Base-by-base conservation (phyloP, 2,113 vertebrate species). In the Apeltes quadracus region DNA sequence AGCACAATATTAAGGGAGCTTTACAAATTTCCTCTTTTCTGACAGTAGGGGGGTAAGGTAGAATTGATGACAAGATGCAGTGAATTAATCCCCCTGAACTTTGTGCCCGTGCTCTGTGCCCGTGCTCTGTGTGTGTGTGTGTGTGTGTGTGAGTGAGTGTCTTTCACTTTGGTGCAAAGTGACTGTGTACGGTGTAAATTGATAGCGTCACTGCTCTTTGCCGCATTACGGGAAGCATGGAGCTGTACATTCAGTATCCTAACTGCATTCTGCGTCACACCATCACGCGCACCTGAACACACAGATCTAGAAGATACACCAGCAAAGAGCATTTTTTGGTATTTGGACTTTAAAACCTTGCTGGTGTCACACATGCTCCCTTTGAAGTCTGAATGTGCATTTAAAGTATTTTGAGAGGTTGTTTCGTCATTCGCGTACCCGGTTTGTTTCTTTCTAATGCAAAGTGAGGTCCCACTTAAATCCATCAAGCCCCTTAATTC, bases 121-220 rank as follows among this genome's bases (percentile, higher is more conserved):
- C 63, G 67, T 69, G 39, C 81, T 69, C 65, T 32, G 61, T 69
- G 61, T 81, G 76, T 79, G 77, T 75, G 72, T 32, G 61, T 84
- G 54, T 54, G 61, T 22, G 65, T 48, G 65, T 63, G 55, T 23
- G 75, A 59, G 57, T 81, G 59, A 22, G 75, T 79, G 79, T 84
- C 82, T 88, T 87, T 90, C 84, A 87, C 79, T 90, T 89, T 90
- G 88, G 77, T 89, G 89, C 89, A 89, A 88, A 88, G 90, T 82
- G 82, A 87, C 84, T 84, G 85, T 84, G 86, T 85, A 88, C 44
- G 76, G 82, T 92, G 90, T 92, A 88, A 90, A 90, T 72, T 92
- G 90, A 90, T 90, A 88, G 89, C 79, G 71, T 83, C 79, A 84
- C 75, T 83, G 83, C 82, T 90, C 76, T 87, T 84, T 88, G 85